Evolutionary conservation across 1,140 invertebrate species (phyloP), one percentile per base, ranked within the genome.

Genomic region (roundworm (Caenorhabditis elegans)): DNA sequence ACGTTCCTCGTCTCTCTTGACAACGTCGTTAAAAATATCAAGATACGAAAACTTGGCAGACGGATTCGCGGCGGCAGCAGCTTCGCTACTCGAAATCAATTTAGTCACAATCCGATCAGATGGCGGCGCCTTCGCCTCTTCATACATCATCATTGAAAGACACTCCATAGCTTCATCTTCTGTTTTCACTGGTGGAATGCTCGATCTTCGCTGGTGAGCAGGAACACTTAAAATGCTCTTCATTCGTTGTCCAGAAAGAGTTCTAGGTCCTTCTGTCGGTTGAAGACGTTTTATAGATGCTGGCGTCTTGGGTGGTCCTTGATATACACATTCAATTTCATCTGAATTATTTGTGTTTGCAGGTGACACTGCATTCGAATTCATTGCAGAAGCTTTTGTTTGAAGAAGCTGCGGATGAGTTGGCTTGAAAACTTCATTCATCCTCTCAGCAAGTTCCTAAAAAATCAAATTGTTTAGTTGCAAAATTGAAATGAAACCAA

Each of bases 321-420:
- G 17, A 31, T 34, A 70, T 10, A 70, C 17, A 43, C 36, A 3
- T 39, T 70, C 34, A 11, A 70, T 70, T 19, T 70, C 60, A 13
- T 70, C 60, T 6, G 60, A 70, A 70, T 70, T 70, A 22, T 39
- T 70, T n/a, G 60, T 70, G 22, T 70, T 70, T 11, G 60, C 60
- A 1, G 60, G 60, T 6, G 60, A 70, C 13, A 43, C 60, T 10
- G 60, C 34, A 13, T 39, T 70, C 13, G 60, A 70, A 43, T 39
- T 70, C 5, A 1, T 70, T 0, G 34, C 26, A 3, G 11, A 10
- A 22, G n/a, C 34, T 39, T 70, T 70, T 8, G 60, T n/a, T 70
- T 70, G 34, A 2, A 70, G 34, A 6, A 39, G 26, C 8, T 70
- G 31, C 28, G 36, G 60, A 11, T 70, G 31, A 6, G 34, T 2